Evolutionary conservation across 2,797 vertebrate genomes (phyloP), one percentile per base, ranked within the genome.

Genomic region (Paramormyrops hopkinsi): DNA sequence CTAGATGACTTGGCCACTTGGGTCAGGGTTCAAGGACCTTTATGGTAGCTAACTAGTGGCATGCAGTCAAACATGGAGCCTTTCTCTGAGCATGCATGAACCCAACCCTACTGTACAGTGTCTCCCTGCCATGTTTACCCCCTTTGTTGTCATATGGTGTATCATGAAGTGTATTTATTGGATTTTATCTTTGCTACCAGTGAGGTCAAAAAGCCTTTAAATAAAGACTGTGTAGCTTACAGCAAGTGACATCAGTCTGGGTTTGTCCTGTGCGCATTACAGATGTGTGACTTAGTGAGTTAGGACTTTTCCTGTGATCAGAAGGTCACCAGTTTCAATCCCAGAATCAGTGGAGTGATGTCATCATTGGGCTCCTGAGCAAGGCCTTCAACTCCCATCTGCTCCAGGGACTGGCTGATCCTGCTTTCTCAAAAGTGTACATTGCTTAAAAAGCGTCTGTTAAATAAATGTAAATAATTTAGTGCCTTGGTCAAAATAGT

Each of bases 151-250:
- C 93, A 93, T 91, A 91, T 95, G 94, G 92, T 96, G 94, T 95
- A 94, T 94, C 90, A 91, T 94, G 92, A 94, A 96, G 95, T 96
- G 96, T 96, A 96, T 96, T 96, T 94, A 92, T 93, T 94, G 92
- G 93, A 91, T 95, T 95, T 95, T 95, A 96, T 95, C 92, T 89
- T 94, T 93, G 93, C 93, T 95, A 93, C 93, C 92, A 92, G 91
- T 94, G 92, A 95, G 92, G 93, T 94, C 93, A 92, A 91, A 92
- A 92, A 91, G 91, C 94, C 93, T 93, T 91, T 92, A 94, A 96
- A 96, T 96, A 97, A 96, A 97, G 93, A 95, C 90, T 89, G 94
- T 90, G 90, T 92, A 93, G 33, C 94, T 96, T 95, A 95, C 95
- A 95, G 94, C 93, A 91, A 92, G 91, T 90, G 46, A 91, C 88